Conservation (phyloP, 2,113 vertebrate genomes). For the Rhinolophus sinicus region DNA sequence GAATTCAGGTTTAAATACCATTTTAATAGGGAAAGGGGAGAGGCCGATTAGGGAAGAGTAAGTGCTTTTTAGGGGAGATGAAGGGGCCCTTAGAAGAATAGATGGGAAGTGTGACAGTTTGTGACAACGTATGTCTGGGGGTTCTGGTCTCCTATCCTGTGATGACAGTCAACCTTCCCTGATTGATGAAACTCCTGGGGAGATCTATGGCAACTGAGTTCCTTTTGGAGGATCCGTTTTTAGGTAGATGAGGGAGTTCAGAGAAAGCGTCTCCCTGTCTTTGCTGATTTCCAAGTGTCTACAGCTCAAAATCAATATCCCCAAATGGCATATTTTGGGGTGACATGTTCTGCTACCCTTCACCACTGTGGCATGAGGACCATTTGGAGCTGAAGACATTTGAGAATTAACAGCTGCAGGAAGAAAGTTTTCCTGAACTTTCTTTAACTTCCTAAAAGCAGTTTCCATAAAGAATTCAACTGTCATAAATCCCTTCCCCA, state of each 20-base stretch:
- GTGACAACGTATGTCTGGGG: neutral
- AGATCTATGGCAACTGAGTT: neutral
- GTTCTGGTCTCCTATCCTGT: neutral
- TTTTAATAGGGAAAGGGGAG: neutral
- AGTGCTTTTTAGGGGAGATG: neutral
- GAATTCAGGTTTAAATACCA: neutral
- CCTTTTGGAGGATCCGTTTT: neutral
- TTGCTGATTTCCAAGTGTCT: neutral
- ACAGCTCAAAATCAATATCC: neutral
- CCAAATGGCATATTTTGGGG: neutral
- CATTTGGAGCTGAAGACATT: constrained; percentile 27
- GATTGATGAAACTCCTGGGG: neutral
- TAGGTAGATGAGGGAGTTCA: neutral
- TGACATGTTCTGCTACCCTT: neutral
- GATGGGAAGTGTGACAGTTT: neutral
- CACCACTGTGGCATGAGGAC: neutral
- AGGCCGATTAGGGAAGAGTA: neutral
- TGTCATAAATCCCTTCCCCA: neutral
- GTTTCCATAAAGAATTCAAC: neutral
- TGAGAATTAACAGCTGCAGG: constrained; percentile 16
- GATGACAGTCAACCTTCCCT: neutral
- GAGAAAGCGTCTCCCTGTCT: neutral
- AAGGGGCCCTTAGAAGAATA: neutral
- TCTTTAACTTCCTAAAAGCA: neutral
- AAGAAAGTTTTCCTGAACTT: neutral